phyloP scores from a whole-genome alignment of 2,113 vertebrate species.

The Myrmophylax atrothorax region DNA sequence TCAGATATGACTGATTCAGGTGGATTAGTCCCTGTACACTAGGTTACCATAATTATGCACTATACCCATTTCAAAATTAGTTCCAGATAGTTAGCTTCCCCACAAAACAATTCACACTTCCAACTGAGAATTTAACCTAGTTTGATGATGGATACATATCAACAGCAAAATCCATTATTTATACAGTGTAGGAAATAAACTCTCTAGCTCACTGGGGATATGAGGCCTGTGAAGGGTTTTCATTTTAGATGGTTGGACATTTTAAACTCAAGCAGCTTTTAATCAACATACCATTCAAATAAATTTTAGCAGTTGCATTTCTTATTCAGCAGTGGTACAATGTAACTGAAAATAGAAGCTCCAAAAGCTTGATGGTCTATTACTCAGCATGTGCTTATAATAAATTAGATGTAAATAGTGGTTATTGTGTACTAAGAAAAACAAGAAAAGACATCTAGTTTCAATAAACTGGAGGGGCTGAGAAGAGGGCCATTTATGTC shows the following conservation, averaged over 20 bases:
- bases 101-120: slow-evolving; percentile 75
- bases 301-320: slow-evolving; percentile 73
- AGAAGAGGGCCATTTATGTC: slow-evolving; percentile 17
- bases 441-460: slow-evolving; percentile 26
- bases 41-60: slow-evolving; percentile 63
- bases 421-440: slow-evolving; percentile 39
- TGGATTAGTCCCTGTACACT: slow-evolving; percentile 42
- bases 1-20: slow-evolving; percentile 27
- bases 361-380: slow-evolving; percentile 72
- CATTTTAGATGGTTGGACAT: slow-evolving; percentile 74
- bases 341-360: slow-evolving; percentile 77
- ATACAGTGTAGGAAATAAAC: slow-evolving; percentile 77
- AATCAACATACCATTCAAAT: slow-evolving; percentile 77
- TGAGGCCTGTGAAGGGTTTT: slow-evolving; percentile 71
- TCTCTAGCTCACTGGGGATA: slow-evolving; percentile 45
- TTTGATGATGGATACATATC: slow-evolving; percentile 78
- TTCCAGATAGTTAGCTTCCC: slow-evolving; percentile 80
- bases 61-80: slow-evolving; percentile 76
- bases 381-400: slow-evolving; percentile 66
- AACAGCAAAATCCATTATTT: slow-evolving; percentile 80
- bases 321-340: slow-evolving; percentile 64
- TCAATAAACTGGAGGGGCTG: background rate
- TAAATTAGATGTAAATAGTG: slow-evolving; percentile 70
- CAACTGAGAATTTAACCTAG: slow-evolving; percentile 70
- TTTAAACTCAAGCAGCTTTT: slow-evolving; percentile 78